Evolutionary conservation across 2,113 vertebrate species (phyloP).

Genomic region (Barnardius zonarius): DNA sequence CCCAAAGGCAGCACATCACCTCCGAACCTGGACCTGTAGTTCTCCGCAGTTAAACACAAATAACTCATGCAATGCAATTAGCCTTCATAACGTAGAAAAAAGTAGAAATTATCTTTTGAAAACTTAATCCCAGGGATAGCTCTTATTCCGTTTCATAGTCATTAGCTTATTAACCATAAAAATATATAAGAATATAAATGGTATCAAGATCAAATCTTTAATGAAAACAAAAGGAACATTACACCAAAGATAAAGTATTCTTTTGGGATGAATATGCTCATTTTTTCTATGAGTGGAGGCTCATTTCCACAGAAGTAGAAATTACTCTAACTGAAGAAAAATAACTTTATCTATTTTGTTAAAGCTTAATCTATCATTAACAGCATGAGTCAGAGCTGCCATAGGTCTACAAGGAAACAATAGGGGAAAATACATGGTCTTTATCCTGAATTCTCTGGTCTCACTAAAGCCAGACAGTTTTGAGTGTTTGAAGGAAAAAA

Average conservation of each 20-base stretch:
- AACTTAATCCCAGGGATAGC: neutral
- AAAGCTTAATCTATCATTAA: constrained; percentile 20
- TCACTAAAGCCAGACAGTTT: neutral
- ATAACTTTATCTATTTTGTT: neutral
- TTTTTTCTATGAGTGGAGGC: neutral
- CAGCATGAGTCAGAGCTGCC: neutral
- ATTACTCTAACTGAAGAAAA: neutral
- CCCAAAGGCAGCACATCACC: neutral
- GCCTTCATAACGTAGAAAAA: neutral
- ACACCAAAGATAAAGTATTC: neutral
- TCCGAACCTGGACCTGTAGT: neutral
- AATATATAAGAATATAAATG: neutral
- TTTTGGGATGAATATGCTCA: neutral
- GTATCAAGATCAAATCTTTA: neutral
- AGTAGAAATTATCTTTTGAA: neutral
- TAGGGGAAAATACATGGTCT: neutral
- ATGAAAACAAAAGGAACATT: neutral
- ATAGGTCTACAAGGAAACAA: neutral
- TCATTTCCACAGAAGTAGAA: neutral
- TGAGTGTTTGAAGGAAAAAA: neutral
- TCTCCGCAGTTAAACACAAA: neutral
- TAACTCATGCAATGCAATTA: neutral
- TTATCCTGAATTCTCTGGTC: neutral
- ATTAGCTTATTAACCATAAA: constrained; percentile 17
- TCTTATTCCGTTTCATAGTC: neutral